Evolutionary conservation across 2,888 invertebrate genomes (phyloP).

Genomic region (Idaea aversata): DNA sequence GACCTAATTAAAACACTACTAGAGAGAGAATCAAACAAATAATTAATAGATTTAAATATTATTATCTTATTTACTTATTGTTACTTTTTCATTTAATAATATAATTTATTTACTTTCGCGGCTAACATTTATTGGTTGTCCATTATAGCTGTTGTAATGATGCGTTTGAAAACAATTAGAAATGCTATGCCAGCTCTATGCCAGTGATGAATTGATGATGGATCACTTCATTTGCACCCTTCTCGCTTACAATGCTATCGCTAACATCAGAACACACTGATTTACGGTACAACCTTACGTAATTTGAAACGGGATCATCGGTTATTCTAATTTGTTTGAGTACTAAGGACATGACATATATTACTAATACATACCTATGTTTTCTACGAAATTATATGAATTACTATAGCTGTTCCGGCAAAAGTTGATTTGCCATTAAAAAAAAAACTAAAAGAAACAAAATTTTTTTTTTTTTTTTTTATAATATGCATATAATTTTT

Average conservation of each 20-base stretch:
- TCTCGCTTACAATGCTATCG: conserved; percentile 13
- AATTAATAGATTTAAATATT: too few relatives aligned
- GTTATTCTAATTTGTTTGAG: neutral
- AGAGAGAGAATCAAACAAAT: too few relatives aligned
- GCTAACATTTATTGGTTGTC: neutral
- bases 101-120: neutral
- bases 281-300: neutral
- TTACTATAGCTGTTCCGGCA: too few relatives aligned
- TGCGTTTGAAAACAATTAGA: neutral
- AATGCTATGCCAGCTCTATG: neutral
- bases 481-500: too few relatives aligned
- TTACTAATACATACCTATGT: neutral
- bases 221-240: conserved; percentile 29
- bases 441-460: too few relatives aligned
- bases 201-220: conserved; percentile 13
- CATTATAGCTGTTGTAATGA: neutral
- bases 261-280: neutral
- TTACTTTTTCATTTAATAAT: neutral
- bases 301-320: conserved; percentile 3
- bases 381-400: too few relatives aligned
- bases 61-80: neutral
- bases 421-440: too few relatives aligned
- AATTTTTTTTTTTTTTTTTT: too few relatives aligned
- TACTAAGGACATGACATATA: neutral
- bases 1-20: too few relatives aligned